Base-by-base conservation (phyloP, 1,140 invertebrate genomes). In the Magallana angulata region DNA sequence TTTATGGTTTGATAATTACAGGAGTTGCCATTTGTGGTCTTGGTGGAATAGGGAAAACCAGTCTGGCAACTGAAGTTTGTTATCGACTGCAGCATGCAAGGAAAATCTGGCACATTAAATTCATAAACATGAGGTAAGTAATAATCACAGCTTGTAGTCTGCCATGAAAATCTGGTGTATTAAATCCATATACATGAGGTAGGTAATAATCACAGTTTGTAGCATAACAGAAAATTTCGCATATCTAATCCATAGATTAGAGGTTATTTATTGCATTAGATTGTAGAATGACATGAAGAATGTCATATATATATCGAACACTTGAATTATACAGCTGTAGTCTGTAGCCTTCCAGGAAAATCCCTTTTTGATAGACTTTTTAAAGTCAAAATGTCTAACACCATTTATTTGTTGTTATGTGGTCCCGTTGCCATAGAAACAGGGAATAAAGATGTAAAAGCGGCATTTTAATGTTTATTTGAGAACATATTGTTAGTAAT, bases 1-100 rank as follows among this genome's bases (percentile, higher is more conserved):
- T 18, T 16, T 3, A 64, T 64, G 12, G 12, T 14, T 64, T 14
- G 18, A 14, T 18, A 64, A 14, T 18, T 16, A 64, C 36, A 88
- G 87, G 87, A 18, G 85, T 88, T 24, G 85, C 76, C 59, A 83
- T 88, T n/a, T 88, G 87, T 88, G 87, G 87, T n/a, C 24, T 88
- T 5, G 87, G 84, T 59, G 87, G 87, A 14, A 88, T 88, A 57
- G 87, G 87, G 4, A 88, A 88, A 64, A 88, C 87, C 57, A 88
- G 87, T 80, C 30, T 88, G 56, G 87, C 87, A 2, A 83, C 57
- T 60, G 87, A 88, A 56, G 85, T 88, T 1, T 88, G 87, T 57
- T 88, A 60, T 30, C 80, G 64, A 59, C 58, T 88, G 9, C 16
- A 64, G 16, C 60, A 86, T 14, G 24, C 82, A 18, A 85, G 71